Percentiles rank a stretch among this genome's conserved stretches.
Conservation (phyloP, 2,888 invertebrate genomes). For the Platycheirus rosarum region DNA sequence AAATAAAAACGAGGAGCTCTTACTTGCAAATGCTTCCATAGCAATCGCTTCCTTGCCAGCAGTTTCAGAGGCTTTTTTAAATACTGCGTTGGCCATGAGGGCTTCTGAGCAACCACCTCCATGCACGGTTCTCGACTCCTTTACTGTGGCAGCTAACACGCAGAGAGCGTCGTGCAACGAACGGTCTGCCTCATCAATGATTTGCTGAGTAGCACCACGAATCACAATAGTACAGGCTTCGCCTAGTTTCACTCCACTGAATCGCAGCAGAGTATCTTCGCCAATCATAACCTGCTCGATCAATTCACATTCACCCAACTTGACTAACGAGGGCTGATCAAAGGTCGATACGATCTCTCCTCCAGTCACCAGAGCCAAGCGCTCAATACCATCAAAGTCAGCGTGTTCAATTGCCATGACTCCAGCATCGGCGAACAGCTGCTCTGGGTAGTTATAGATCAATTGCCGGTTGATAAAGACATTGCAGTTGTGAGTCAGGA, state of each 20-base stretch:
- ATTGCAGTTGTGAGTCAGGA: conserved; percentile 96
- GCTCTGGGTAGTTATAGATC: conserved; percentile 99
- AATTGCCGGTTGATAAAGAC: conserved; percentile 99
- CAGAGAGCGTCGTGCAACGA: conserved; percentile 99
- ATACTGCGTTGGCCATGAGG: conserved; percentile 97
- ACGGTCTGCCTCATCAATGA: conserved; percentile 98
- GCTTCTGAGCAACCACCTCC: conserved; percentile 98
- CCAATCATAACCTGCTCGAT: conserved; percentile 98
- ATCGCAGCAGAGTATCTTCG: conserved; percentile 96
- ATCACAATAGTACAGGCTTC: conserved; percentile 99
- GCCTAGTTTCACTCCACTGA: conserved; percentile 96
- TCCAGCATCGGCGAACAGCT: conserved; percentile 98
- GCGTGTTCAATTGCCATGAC: conserved; percentile 99
- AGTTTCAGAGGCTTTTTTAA: conserved; percentile 91
- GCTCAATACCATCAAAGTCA: conserved; percentile 99
- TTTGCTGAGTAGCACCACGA: conserved; percentile 98
- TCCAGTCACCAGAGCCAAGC: conserved; percentile 97
- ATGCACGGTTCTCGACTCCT: conserved; percentile 94
- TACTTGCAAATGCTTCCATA: conserved; percentile 95
- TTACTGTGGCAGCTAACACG: conserved; percentile 97
- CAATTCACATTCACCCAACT: conserved; percentile 95
- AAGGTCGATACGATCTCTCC: conserved; percentile 99
- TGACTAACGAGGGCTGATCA: conserved; percentile 95
- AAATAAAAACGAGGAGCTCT: conserved; percentile 31
- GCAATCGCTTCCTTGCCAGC: conserved; percentile 99